Conservation (phyloP, 2,888 invertebrate genomes). For the Enchytraeus crypticus region DNA sequence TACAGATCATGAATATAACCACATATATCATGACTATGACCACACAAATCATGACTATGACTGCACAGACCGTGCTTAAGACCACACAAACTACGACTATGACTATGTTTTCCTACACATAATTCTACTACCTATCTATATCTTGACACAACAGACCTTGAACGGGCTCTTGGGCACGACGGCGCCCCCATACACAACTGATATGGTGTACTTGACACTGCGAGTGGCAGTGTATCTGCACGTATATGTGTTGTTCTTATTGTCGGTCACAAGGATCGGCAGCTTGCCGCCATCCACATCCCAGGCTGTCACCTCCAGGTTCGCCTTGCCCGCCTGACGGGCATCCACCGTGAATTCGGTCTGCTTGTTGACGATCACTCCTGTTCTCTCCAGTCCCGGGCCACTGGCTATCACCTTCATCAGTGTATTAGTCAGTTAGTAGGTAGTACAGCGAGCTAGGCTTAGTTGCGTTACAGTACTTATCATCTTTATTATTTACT, state of each 20-base stretch:
- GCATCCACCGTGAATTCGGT: constrained; percentile 70
- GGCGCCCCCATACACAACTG: constrained; percentile 71
- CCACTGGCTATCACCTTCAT: constrained; percentile 31
- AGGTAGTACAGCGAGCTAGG: too few relatives aligned
- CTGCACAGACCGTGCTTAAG: too few relatives aligned
- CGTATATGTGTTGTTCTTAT: constrained; percentile 45
- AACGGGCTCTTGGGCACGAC: constrained; percentile 73
- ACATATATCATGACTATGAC: too few relatives aligned
- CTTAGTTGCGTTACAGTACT: too few relatives aligned
- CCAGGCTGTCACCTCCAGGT: constrained; percentile 48
- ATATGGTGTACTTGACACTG: constrained; percentile 64
- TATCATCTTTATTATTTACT: too few relatives aligned
- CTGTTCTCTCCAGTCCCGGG: constrained; percentile 46
- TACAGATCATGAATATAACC: too few relatives aligned
- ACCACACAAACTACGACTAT: too few relatives aligned
- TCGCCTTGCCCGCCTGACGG: constrained; percentile 56
- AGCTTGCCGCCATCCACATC: constrained; percentile 47
- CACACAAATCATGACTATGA: too few relatives aligned
- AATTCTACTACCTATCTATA: too few relatives aligned
- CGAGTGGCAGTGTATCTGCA: constrained; percentile 57
- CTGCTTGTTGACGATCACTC: constrained; percentile 53
- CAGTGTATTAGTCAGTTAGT: too few relatives aligned
- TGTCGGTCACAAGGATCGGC: constrained; percentile 43
- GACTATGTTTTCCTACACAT: too few relatives aligned
- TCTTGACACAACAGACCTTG: too few relatives aligned